A percentile compares a stretch with the other conserved stretches of the same genome.
phyloP scores from a whole-genome alignment of 2,888 invertebrate genomes.

The Meteorus colon region DNA sequence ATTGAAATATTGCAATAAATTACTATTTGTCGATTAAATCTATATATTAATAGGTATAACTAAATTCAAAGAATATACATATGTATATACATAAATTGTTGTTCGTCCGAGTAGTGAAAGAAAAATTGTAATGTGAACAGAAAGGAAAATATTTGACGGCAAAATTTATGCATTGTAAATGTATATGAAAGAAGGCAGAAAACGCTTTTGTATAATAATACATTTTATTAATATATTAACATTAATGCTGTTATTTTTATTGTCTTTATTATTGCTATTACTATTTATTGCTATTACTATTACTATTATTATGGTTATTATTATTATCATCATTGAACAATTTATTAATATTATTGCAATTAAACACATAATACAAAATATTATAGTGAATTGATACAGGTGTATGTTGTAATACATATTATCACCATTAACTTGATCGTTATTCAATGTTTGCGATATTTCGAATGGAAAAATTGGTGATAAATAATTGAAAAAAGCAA shows the following conservation, averaged over 20 bases:
- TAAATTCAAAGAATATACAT: neutral
- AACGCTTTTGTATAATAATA: conserved; percentile 11
- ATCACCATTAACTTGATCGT: conserved; percentile 26
- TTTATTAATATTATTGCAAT: conserved; percentile 26
- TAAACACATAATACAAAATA: conserved; percentile 35
- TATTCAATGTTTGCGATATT: conserved; percentile 21
- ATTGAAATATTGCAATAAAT: conserved; percentile 37
- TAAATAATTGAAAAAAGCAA: conserved; percentile 25
- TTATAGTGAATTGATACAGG: conserved; percentile 19
- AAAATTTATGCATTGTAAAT: neutral
- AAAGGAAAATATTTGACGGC: neutral
- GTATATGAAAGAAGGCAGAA: neutral
- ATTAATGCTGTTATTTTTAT: neutral
- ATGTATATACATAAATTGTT: neutral
- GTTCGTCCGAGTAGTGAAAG: neutral
- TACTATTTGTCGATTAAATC: conserved; percentile 8
- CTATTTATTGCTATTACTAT: conserved; percentile 21
- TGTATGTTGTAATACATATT: neutral
- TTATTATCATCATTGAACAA: conserved; percentile 24
- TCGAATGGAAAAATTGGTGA: conserved; percentile 29
- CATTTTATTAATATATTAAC: conserved; percentile 25
- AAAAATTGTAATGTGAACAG: neutral
- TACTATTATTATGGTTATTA: conserved; percentile 24
- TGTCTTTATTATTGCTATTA: neutral
- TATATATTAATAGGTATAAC: conserved; percentile 14